phyloP scores from a whole-genome alignment of 2,888 invertebrate genomes.

The Leptinotarsa rubiginosa region DNA sequence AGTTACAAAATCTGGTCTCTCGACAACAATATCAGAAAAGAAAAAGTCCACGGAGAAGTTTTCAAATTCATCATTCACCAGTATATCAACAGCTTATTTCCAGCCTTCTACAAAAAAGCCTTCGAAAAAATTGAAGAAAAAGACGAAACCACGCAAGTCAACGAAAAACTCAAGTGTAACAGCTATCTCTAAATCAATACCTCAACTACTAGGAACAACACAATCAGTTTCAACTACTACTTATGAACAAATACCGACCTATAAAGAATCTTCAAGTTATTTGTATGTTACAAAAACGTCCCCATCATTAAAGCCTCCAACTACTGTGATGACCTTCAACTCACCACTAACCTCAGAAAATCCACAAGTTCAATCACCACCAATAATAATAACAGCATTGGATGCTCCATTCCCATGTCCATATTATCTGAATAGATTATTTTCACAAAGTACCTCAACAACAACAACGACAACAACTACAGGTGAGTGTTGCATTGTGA shows the following conservation, averaged over 20 bases:
- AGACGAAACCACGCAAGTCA: slow-evolving; percentile 6
- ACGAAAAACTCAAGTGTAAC: not conserved
- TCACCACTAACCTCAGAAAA: not conserved
- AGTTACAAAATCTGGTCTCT: too few species aligned
- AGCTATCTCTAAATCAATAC: slow-evolving; percentile 13
- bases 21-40: not conserved
- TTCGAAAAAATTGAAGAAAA: slow-evolving; percentile 3
- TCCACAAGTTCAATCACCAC: not conserved
- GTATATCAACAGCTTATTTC: too few species aligned
- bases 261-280: not conserved
- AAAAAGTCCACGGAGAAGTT: not conserved
- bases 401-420: slow-evolving; percentile 5
- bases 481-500: not conserved
- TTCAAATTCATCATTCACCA: not conserved
- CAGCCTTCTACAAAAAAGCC: not conserved
- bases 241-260: not conserved
- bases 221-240: not conserved
- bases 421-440: not conserved
- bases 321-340: not conserved
- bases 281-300: not conserved
- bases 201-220: not conserved
- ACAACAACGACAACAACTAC: not conserved
- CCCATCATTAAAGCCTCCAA: not conserved
- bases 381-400: not conserved
- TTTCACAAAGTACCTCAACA: not conserved